Evolutionary conservation across 1,140 invertebrate genomes (phyloP), one percentile per base, ranked within the genome.

Genomic region (Manduca sexta): DNA sequence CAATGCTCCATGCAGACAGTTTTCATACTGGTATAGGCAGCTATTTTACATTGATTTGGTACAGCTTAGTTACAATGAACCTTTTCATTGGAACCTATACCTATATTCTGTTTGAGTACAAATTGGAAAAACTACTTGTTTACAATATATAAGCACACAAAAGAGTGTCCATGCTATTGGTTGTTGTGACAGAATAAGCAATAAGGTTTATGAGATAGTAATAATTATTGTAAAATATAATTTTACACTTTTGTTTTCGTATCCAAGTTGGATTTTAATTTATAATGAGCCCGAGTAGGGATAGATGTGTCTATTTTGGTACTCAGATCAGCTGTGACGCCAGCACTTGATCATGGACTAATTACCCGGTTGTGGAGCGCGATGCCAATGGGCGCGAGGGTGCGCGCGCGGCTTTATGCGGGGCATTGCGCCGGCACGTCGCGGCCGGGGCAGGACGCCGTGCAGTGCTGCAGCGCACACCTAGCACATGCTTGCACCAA

Each of bases 1-100:
- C 42, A 46, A 60, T 45, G 49, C 40, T 44, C 60, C 58, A 44
- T 47, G 45, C 49, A 35, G 63, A 56, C 50, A 50, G 60, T 51
- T 47, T 47, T 58, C 42, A 42, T 60, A 71, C 65, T 69, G 56
- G 60, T 61, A 70, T 61, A 61, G 63, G 68, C 75, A 76, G 76
- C 76, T 78, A 79, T 81, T 80, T 80, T 79, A 52, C 70, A 76
- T 81, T 58, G 60, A 65, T 60, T 70, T 69, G 61, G 48, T 44
- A 45, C 49, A 42, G 38, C 6, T 8, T 2, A 34, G 4, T 44
- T 17, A 3, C 37, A 3, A 15, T 12, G 21, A 29, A 17, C 43
- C 17, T 29, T 35, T 31, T 15, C 41, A 33, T 21, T 34, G 35
- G 26, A 4, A 41, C 29, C 48, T 37, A 35, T 40, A 45, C 49